Conservation (phyloP, 2,113 vertebrate species). For the Cyprinodon variegatus region DNA sequence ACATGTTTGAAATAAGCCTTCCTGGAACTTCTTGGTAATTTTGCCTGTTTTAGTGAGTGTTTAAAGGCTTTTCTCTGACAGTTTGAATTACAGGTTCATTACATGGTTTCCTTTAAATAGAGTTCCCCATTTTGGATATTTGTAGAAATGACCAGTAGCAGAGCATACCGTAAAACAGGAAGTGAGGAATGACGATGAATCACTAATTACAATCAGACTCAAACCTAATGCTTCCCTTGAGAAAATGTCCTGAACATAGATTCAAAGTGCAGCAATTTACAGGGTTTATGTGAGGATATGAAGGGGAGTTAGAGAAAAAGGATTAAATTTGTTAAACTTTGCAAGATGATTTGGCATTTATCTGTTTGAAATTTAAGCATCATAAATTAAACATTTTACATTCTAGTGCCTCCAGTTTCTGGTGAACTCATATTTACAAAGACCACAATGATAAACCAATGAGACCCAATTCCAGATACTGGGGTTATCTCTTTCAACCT, state of each 20-base stretch:
- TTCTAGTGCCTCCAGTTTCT: too few relatives aligned
- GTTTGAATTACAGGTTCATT: not conserved
- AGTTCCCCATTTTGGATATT: slow-evolving; percentile 49
- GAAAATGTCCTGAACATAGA: too few relatives aligned
- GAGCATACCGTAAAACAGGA: slow-evolving; percentile 45
- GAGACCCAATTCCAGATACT: too few relatives aligned
- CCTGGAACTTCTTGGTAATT: not conserved
- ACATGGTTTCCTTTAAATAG: not conserved
- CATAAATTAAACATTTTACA: not conserved
- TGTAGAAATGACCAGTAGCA: not conserved
- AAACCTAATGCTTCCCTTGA: not conserved
- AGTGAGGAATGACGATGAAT: slow-evolving; percentile 33
- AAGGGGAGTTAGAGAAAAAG: not conserved
- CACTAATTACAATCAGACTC: not conserved
- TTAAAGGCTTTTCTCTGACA: not conserved
- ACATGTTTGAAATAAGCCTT: not conserved
- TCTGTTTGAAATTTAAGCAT: not conserved
- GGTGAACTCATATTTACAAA: too few relatives aligned
- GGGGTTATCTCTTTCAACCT: too few relatives aligned
- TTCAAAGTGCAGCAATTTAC: not conserved
- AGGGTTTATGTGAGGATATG: not conserved
- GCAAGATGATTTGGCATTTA: not conserved
- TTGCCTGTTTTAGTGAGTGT: not conserved
- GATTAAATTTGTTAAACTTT: not conserved
- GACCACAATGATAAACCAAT: too few relatives aligned